Evolutionary conservation across 30 jellyfish, hydroid and myxozoan species (phyloP).

Genomic region (Pseudorhiza aurosa): DNA sequence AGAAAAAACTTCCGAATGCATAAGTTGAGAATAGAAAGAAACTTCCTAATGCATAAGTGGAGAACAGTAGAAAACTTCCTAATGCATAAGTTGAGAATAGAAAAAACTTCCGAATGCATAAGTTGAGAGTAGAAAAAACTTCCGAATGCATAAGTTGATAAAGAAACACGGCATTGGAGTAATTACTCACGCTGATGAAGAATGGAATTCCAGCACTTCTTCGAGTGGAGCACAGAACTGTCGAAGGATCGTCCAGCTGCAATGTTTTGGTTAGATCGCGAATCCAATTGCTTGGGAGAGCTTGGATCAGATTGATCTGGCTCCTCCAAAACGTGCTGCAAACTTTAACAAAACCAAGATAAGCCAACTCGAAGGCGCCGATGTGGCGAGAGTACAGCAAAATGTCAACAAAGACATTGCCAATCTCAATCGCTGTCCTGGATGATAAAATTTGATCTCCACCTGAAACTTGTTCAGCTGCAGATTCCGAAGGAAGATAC

Average conservation of each 20-base stretch:
- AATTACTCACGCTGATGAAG: constrained; percentile 71
- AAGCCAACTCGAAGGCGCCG: constrained; percentile 95
- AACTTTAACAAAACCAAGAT: constrained; percentile 79
- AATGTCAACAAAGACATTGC: constrained; percentile 66
- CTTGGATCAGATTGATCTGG: constrained; percentile 2
- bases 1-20: too few species aligned
- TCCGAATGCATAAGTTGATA: too few species aligned
- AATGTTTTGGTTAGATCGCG: constrained; percentile 41
- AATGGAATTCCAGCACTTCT: constrained; percentile 96
- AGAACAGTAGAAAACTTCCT: too few species aligned
- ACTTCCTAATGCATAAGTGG: too few species aligned
- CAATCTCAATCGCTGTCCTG: constrained; percentile 47
- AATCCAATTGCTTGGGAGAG: constrained; percentile 63
- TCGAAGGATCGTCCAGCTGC: constrained; percentile 19
- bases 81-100: too few species aligned
- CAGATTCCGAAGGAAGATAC: not conserved
- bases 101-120: too few species aligned
- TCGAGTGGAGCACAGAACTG: constrained; percentile 76
- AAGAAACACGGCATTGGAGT: too few species aligned
- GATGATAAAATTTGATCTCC: constrained; percentile 10
- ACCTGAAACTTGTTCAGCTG: not conserved
- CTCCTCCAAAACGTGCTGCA: constrained; percentile 79
- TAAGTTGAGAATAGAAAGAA: too few species aligned
- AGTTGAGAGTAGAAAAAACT: too few species aligned
- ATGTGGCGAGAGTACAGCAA: constrained; percentile 81